These are phyloP conservation scores for Danaus plexippus DNA, from an alignment of 1,140 invertebrate species.

Conservation along the genomic window DNA sequence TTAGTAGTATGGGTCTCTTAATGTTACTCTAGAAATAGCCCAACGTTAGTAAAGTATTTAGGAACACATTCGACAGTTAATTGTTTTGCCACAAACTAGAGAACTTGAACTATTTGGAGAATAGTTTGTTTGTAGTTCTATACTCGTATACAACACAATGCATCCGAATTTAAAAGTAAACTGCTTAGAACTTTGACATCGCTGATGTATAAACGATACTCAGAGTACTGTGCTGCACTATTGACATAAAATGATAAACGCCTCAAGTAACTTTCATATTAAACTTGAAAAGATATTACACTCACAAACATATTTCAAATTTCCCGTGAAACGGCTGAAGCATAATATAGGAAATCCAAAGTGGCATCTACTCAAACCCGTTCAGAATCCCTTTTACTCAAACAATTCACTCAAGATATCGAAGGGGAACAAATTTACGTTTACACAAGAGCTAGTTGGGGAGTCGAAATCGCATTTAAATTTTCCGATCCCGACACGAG, in stretches of 20 bases:
- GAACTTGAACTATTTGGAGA: slow-evolving; percentile 13
- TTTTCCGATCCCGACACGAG: slow-evolving; percentile 51
- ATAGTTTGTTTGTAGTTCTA: too few relatives aligned
- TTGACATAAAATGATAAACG: too few relatives aligned
- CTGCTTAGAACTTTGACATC: too few relatives aligned
- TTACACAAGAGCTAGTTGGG: slow-evolving; percentile 42
- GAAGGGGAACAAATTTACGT: slow-evolving; percentile 38
- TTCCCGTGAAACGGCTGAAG: not conserved
- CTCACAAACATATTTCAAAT: slow-evolving; percentile 3
- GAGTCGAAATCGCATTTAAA: slow-evolving; percentile 61
- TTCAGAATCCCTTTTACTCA: slow-evolving; percentile 28
- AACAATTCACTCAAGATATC: slow-evolving; percentile 38
- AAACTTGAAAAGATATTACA: not conserved
- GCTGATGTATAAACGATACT: too few relatives aligned
- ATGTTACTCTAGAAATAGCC: slow-evolving; percentile 8
- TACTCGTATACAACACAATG: too few relatives aligned
- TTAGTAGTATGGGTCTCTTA: slow-evolving; percentile 9
- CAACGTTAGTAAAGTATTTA: slow-evolving; percentile 17
- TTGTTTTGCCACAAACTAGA: slow-evolving; percentile 22
- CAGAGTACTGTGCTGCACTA: too few relatives aligned
- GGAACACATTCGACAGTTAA: slow-evolving; percentile 18
- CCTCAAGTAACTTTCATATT: slow-evolving; percentile 1
- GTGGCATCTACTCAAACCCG: slow-evolving; percentile 13
- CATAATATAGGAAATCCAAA: slow-evolving; percentile 10
- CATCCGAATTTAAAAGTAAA: too few relatives aligned